Conservation (phyloP, 2,797 vertebrate species). For the Trematomus bernacchii region DNA sequence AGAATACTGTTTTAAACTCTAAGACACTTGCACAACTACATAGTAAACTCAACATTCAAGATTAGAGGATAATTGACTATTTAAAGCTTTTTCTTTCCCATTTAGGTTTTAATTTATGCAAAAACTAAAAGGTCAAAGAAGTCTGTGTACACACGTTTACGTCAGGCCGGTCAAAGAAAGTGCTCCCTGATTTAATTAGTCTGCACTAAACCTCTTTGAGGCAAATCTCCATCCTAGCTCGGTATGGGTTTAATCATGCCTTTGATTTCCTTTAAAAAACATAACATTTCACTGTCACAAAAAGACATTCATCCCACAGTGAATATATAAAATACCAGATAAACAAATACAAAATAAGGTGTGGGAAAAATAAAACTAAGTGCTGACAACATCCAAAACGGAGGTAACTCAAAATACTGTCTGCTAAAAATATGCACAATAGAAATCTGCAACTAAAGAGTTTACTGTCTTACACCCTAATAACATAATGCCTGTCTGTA, state of each 20-base stretch:
- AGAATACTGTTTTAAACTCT: neutral
- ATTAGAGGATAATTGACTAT: neutral
- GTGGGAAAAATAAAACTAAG: neutral
- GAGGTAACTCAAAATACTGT: neutral
- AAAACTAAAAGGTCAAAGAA: conserved; percentile 9
- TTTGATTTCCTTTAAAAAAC: conserved; percentile 61
- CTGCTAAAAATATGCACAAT: neutral
- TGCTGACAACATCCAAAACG: neutral
- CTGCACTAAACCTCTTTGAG: conserved; percentile 77
- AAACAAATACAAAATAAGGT: neutral
- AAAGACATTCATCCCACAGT: neutral
- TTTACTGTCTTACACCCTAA: neutral
- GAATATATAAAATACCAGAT: neutral
- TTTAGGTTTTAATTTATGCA: neutral
- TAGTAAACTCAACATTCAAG: neutral
- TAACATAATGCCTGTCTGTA: conserved; percentile 31
- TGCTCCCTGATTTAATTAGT: conserved; percentile 79
- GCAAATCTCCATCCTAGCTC: conserved; percentile 69
- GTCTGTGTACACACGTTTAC: conserved; percentile 59
- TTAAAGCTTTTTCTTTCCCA: neutral
- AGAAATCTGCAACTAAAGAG: neutral
- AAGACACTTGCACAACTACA: neutral
- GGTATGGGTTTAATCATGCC: conserved; percentile 51
- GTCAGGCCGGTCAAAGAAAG: conserved; percentile 41
- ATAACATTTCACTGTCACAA: neutral